Evolutionary conservation across 2,888 invertebrate genomes (phyloP).

Genomic region (Drosophila atripex): DNA sequence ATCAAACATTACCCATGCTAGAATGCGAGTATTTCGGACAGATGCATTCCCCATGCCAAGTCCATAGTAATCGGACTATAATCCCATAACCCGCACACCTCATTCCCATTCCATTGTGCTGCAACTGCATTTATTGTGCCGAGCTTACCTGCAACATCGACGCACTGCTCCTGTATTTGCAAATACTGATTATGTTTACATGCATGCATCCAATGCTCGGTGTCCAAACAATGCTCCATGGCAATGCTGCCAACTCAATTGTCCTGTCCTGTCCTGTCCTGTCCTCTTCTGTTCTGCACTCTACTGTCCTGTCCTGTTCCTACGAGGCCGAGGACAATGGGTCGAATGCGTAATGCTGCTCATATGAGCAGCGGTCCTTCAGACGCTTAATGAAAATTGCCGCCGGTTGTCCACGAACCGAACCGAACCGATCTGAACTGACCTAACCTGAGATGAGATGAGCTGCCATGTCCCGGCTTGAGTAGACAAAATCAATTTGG

Average conservation of each 20-base stretch:
- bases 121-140: slow-evolving; percentile 16
- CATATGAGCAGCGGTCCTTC: slow-evolving; percentile 72
- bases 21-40: slow-evolving; percentile 6
- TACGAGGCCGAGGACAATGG: slow-evolving; percentile 57
- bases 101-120: slow-evolving; percentile 8
- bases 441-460: slow-evolving; percentile 25
- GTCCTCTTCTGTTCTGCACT: not conserved
- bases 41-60: not conserved
- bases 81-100: slow-evolving; percentile 24
- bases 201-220: slow-evolving; percentile 76
- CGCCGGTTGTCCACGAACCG: slow-evolving; percentile 51
- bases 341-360: slow-evolving; percentile 66
- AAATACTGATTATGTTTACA: slow-evolving; percentile 82
- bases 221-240: slow-evolving; percentile 67
- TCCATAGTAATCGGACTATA: slow-evolving; percentile 20
- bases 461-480: slow-evolving; percentile 52
- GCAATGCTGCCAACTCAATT: slow-evolving; percentile 61
- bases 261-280: slow-evolving; percentile 41
- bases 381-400: slow-evolving; percentile 77
- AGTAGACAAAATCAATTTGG: slow-evolving; percentile 79
- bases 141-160: slow-evolving; percentile 23
- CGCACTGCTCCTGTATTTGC: slow-evolving; percentile 75
- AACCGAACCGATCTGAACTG: slow-evolving; percentile 46
- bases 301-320: not conserved
- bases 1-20: slow-evolving; percentile 24